A percentile compares a stretch with the other conserved stretches of the same genome.
Evolutionary conservation across 2,888 invertebrate species (phyloP).

Genomic region (Venusia cambrica): DNA sequence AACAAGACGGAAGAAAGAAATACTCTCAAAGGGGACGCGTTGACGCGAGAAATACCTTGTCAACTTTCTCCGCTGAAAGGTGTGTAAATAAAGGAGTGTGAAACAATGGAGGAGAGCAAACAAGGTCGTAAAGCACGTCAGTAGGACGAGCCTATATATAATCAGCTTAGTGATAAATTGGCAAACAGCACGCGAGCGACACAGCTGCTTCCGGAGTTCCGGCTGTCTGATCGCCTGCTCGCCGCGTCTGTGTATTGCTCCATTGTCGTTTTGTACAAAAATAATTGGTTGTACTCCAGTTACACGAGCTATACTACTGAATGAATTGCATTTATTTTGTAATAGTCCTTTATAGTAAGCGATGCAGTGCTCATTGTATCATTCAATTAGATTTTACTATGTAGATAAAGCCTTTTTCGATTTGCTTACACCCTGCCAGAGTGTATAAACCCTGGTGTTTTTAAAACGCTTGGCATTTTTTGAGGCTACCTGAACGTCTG

Average conservation of each 20-base stretch:
- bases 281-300: slow-evolving; percentile 11
- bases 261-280: slow-evolving; percentile 16
- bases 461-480: too few relatives aligned
- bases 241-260: slow-evolving; percentile 18
- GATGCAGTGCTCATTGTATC: neutral
- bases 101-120: slow-evolving; percentile 66
- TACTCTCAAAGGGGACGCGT: slow-evolving; percentile 31
- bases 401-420: too few relatives aligned
- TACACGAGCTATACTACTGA: slow-evolving; percentile 2
- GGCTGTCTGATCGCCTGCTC: slow-evolving; percentile 28
- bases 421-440: too few relatives aligned
- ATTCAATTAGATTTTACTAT: too few relatives aligned
- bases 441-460: too few relatives aligned
- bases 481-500: too few relatives aligned
- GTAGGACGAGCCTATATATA: slow-evolving; percentile 74
- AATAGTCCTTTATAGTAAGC: neutral
- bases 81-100: slow-evolving; percentile 66
- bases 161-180: slow-evolving; percentile 81
- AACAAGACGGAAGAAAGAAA: slow-evolving; percentile 19
- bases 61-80: slow-evolving; percentile 43
- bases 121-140: slow-evolving; percentile 76
- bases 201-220: slow-evolving; percentile 68
- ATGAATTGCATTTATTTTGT: neutral
- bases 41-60: slow-evolving; percentile 34
- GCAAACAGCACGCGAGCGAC: slow-evolving; percentile 78